Evolutionary conservation across 2,797 vertebrate genomes (phyloP).

Genomic region (Parauchenoglanis punctatus): DNA sequence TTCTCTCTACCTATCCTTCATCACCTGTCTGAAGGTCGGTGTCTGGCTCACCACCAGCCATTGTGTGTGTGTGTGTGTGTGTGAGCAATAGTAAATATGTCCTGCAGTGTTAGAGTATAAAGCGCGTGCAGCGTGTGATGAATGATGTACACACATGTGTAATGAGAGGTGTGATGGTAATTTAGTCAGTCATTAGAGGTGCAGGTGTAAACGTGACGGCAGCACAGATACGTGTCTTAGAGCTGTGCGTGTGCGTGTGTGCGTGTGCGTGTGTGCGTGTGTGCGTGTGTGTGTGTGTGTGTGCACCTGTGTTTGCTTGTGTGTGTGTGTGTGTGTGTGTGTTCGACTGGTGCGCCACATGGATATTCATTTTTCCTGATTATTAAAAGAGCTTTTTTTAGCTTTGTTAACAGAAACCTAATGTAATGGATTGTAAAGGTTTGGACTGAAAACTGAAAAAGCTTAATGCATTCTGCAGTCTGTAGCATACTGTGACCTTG

Average conservation of each 20-base stretch:
- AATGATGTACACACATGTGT: background rate
- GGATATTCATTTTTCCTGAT: background rate
- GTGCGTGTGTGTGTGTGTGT: too few species aligned
- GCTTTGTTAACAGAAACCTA: background rate
- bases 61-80: background rate
- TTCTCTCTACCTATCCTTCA: background rate
- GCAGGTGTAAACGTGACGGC: background rate
- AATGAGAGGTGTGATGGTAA: constrained; percentile 1
- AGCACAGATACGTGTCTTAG: background rate
- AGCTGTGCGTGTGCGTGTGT: background rate
- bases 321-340: background rate
- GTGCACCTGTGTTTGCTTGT: too few species aligned
- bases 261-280: background rate
- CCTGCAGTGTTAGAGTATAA: background rate
- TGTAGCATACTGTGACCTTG: background rate
- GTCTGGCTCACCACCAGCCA: background rate
- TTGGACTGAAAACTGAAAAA: background rate
- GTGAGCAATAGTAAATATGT: background rate
- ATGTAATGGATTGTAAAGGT: background rate
- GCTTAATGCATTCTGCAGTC: background rate
- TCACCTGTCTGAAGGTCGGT: constrained; percentile 8
- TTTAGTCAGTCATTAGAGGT: background rate
- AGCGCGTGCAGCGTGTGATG: background rate
- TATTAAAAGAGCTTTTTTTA: background rate
- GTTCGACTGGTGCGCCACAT: background rate